Evolutionary conservation across 1,140 invertebrate species (phyloP).

Genomic region (Neomicropteryx cornuta): DNA sequence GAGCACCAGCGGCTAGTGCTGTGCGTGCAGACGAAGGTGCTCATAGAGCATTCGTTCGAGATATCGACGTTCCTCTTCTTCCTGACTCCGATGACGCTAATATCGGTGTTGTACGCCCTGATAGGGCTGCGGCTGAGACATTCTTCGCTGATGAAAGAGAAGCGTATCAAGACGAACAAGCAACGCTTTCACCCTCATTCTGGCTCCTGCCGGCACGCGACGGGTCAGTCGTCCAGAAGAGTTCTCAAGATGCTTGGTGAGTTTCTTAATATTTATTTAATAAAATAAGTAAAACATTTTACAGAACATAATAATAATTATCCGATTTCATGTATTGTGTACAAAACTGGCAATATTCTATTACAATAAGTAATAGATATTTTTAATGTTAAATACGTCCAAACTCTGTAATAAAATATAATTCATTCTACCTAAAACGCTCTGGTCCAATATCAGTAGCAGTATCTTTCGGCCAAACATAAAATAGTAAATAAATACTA

Average conservation of each 20-base stretch:
- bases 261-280: no score
- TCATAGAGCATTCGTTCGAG: conserved; percentile 66
- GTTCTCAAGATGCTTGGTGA: conserved; percentile 48
- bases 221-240: conserved; percentile 38
- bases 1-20: conserved; percentile 35
- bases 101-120: conserved; percentile 72
- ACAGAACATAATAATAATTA: no score
- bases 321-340: no score
- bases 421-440: no score
- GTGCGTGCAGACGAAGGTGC: conserved; percentile 45
- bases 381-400: no score
- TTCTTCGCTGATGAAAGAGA: conserved; percentile 43
- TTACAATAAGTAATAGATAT: no score
- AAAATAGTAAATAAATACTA: no score
- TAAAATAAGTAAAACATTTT: no score
- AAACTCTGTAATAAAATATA: no score
- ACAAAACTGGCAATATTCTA: no score
- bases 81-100: conserved; percentile 73
- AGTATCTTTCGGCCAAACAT: no score
- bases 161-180: conserved; percentile 21
- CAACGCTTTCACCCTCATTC: conserved; percentile 14
- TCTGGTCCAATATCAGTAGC: no score
- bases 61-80: conserved; percentile 80
- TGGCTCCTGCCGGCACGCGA: conserved; percentile 19
- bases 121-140: conserved; percentile 65